phyloP scores from a whole-genome alignment of 2,113 vertebrate species.

The Protobothrops mucrosquamatus region DNA sequence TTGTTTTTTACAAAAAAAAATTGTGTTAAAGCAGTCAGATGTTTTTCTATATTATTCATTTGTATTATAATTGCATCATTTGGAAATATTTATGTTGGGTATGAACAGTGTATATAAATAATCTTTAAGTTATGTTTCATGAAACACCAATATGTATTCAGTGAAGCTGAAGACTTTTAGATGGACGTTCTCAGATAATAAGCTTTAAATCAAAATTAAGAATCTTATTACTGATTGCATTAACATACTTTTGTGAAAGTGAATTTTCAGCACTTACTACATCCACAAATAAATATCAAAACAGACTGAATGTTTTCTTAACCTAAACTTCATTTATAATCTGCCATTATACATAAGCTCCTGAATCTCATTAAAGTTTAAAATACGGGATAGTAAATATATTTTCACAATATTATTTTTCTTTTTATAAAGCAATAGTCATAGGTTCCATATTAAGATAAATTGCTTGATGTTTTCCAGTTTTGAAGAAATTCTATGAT shows the following conservation, averaged over 20 bases:
- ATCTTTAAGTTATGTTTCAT: constrained; percentile 13
- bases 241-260: neutral
- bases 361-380: neutral
- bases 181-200: neutral
- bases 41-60: constrained; percentile 3
- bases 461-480: neutral
- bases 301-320: neutral
- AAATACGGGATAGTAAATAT: neutral
- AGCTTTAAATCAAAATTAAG: neutral
- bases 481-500: neutral
- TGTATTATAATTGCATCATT: constrained; percentile 6
- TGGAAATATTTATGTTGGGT: constrained; percentile 15
- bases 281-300: neutral
- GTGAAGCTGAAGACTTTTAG: neutral
- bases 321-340: neutral
- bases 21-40: constrained; percentile 3
- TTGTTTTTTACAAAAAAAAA: constrained; percentile 7
- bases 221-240: neutral
- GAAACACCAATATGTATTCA: neutral
- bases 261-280: neutral
- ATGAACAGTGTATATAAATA: neutral
- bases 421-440: neutral
- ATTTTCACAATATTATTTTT: neutral
- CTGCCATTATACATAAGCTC: neutral
- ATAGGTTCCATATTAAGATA: neutral